phyloP scores from a whole-genome alignment of 2,113 vertebrate species.

The Polypterus senegalus region DNA sequence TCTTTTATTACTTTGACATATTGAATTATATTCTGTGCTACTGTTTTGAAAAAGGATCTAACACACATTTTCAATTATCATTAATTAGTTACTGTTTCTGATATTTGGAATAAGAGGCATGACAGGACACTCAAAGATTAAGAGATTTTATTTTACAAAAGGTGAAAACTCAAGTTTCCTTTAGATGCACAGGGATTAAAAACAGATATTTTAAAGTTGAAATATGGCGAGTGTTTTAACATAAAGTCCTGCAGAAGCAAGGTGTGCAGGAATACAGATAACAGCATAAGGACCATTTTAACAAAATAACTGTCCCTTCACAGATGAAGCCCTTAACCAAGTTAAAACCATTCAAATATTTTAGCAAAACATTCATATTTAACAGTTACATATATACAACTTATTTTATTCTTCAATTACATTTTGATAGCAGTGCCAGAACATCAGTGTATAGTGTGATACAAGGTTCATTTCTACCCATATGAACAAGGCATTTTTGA shows the following conservation, averaged over 20 bases:
- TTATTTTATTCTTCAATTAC: conserved; percentile 45
- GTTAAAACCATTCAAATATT: conserved; percentile 61
- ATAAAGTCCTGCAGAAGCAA: conserved; percentile 43
- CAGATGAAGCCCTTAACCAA: conserved; percentile 59
- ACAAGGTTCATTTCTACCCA: no score
- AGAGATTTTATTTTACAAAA: conserved; percentile 78
- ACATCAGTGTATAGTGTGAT: conserved; percentile 13
- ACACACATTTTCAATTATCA: no score
- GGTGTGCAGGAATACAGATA: conserved; percentile 40
- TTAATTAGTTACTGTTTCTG: no score
- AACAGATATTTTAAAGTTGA: conserved; percentile 58
- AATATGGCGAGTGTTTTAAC: conserved; percentile 49
- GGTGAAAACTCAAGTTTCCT: conserved; percentile 71
- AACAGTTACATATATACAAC: conserved; percentile 64
- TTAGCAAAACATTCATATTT: conserved; percentile 70
- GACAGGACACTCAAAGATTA: conserved; percentile 25
- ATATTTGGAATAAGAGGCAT: no score
- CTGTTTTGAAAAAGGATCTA: no score
- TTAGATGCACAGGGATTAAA: conserved; percentile 59
- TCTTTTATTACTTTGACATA: no score
- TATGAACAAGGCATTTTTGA: no score
- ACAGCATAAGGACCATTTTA: conserved; percentile 46
- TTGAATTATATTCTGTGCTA: no score
- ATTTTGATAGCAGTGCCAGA: conserved; percentile 45
- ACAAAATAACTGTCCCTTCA: conserved; percentile 48